Evolutionary conservation across 2,113 vertebrate species (phyloP).

Genomic region (Seriola quinqueradiata): DNA sequence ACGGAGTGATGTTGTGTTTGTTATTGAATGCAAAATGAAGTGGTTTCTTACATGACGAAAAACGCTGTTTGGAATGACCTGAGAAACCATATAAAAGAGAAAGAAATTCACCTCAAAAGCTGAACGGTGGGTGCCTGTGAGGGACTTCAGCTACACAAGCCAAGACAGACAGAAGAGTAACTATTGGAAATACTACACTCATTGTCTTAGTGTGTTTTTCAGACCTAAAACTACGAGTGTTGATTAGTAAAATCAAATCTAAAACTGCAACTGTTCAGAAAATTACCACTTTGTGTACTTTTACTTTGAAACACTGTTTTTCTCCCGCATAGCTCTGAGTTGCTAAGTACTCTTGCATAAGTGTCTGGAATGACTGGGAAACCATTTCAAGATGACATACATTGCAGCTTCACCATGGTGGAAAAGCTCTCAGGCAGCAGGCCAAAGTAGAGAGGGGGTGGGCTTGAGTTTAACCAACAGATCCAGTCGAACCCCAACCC

Average conservation of each 20-base stretch:
- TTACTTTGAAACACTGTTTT: constrained; percentile 55
- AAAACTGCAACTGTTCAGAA: constrained; percentile 43
- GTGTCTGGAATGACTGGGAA: constrained; percentile 71
- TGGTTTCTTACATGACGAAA: constrained; percentile 47
- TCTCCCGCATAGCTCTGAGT: constrained; percentile 61
- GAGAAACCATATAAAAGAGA: constrained; percentile 64
- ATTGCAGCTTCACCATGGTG: constrained; percentile 38
- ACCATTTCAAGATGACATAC: constrained; percentile 67
- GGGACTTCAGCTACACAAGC: constrained; percentile 22
- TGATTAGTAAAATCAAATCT: constrained; percentile 48
- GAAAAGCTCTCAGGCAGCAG: constrained; percentile 64
- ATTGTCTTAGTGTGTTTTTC: constrained; percentile 38
- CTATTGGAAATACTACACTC: constrained; percentile 44
- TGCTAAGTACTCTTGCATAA: constrained; percentile 72
- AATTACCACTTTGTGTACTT: neutral
- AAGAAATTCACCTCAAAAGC: constrained; percentile 44
- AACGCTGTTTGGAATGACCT: constrained; percentile 68
- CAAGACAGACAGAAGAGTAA: constrained; percentile 47
- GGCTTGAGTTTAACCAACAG: constrained; percentile 42
- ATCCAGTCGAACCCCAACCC: constrained; percentile 50
- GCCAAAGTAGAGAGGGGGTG: constrained; percentile 56
- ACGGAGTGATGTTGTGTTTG: constrained; percentile 20
- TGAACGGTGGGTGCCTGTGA: constrained; percentile 37
- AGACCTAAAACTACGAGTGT: constrained; percentile 41
- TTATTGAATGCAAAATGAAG: constrained; percentile 25